Percentiles rank a stretch among this genome's conserved stretches.
These are phyloP conservation scores for Drosophila imparisetae DNA, from an alignment of 2,888 invertebrate species.

Conservation along the genomic window DNA sequence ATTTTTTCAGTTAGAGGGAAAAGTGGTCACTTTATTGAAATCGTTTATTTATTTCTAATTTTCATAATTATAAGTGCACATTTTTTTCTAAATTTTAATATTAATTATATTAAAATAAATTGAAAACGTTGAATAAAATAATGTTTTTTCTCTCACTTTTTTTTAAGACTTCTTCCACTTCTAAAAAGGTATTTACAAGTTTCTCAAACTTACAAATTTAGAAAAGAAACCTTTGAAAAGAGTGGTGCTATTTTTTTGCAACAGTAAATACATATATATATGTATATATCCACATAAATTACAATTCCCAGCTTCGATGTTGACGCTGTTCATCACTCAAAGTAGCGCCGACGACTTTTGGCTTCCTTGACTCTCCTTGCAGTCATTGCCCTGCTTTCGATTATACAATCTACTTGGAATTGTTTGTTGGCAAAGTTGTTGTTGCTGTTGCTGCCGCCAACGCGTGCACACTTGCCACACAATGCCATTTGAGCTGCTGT, in stretches of 20 bases:
- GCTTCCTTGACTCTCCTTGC: not conserved
- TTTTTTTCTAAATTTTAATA: too few species aligned
- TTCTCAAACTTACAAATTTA: not conserved
- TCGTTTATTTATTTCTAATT: too few species aligned
- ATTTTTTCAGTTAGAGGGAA: too few species aligned
- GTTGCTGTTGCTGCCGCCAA: constrained; percentile 41
- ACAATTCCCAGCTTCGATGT: constrained; percentile 20
- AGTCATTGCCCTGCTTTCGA: constrained; percentile 44
- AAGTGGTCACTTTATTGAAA: too few species aligned
- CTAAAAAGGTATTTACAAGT: not conserved
- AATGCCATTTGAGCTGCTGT: constrained; percentile 41
- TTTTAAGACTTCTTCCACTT: not conserved
- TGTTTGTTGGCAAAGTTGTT: not conserved
- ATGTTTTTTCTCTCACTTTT: too few species aligned
- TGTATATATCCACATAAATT: not conserved
- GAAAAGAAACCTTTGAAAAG: too few species aligned
- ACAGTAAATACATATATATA: not conserved
- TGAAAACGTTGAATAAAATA: not conserved
- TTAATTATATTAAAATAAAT: not conserved
- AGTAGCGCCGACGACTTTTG: not conserved
- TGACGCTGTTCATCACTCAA: constrained; percentile 4
- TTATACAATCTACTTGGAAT: constrained; percentile 56
- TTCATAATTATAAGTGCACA: too few species aligned
- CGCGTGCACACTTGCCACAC: constrained; percentile 44
- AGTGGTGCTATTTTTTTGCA: too few species aligned